These are phyloP conservation scores for Sesia apiformis DNA, from an alignment of 2,888 invertebrate genomes.

Conservation along the genomic window DNA sequence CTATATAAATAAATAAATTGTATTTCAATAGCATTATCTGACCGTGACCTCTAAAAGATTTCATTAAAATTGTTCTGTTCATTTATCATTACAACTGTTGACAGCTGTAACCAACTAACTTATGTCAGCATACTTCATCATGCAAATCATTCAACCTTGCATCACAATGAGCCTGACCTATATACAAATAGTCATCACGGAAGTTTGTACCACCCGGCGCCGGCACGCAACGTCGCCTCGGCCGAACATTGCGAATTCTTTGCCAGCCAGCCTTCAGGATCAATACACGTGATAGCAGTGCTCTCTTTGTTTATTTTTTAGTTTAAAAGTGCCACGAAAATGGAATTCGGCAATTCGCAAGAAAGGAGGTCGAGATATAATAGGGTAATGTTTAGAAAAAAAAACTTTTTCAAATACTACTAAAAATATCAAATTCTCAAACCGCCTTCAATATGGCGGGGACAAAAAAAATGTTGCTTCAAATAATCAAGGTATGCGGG, in stretches of 20 bases:
- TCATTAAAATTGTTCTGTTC: too few relatives aligned
- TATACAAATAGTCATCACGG: slow-evolving; percentile 21
- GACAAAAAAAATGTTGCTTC: too few relatives aligned
- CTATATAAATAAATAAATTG: too few relatives aligned
- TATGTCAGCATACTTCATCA: too few relatives aligned
- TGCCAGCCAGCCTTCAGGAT: slow-evolving; percentile 23
- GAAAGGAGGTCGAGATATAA: slow-evolving; percentile 76
- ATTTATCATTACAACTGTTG: too few relatives aligned
- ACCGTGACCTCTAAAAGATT: too few relatives aligned
- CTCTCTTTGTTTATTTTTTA: slow-evolving; percentile 5
- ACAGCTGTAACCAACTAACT: too few relatives aligned
- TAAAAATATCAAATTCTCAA: too few relatives aligned
- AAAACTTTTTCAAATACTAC: too few relatives aligned
- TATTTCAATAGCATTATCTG: too few relatives aligned
- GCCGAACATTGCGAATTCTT: slow-evolving; percentile 34
- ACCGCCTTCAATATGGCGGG: too few relatives aligned
- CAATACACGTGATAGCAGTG: slow-evolving; percentile 38
- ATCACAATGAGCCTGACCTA: slow-evolving; percentile 35
- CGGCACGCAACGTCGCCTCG: slow-evolving; percentile 11
- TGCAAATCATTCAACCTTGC: background rate
- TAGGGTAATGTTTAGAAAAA: slow-evolving; percentile 46
- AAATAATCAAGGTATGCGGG: too few relatives aligned
- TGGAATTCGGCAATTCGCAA: slow-evolving; percentile 73
- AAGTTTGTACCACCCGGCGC: slow-evolving; percentile 35
- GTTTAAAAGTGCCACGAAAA: slow-evolving; percentile 15